A percentile compares a stretch with the other conserved stretches of the same genome.
Evolutionary conservation across 2,113 vertebrate species (phyloP).

Genomic region (Tupaia tana): DNA sequence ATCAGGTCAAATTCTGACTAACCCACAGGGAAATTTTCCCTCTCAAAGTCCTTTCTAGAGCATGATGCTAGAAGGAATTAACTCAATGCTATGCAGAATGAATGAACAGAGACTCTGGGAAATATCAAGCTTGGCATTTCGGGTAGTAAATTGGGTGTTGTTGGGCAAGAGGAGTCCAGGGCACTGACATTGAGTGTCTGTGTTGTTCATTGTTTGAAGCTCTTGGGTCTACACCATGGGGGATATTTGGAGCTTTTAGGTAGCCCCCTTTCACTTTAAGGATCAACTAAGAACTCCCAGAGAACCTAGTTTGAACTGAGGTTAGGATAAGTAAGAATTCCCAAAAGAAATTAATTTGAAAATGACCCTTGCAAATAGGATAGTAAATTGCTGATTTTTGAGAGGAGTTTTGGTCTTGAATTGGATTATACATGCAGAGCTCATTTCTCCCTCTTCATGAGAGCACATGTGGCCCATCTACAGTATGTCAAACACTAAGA

Average conservation of each 20-base stretch:
- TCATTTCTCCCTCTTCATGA: background rate
- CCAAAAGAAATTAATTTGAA: background rate
- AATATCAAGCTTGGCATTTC: background rate
- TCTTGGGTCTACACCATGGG: background rate
- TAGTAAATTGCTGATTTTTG: background rate
- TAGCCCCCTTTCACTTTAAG: background rate
- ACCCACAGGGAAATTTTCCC: background rate
- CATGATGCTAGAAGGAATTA: background rate
- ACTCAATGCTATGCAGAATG: background rate
- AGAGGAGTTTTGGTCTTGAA: background rate
- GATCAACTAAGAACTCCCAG: background rate
- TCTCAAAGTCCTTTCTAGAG: background rate
- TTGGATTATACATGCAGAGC: background rate
- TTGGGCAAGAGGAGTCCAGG: background rate
- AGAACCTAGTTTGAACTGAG: background rate
- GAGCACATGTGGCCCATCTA: background rate
- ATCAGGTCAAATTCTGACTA: background rate
- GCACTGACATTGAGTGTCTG: rapidly evolving
- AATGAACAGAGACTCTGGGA: background rate
- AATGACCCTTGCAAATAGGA: background rate
- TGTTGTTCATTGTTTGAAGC: background rate
- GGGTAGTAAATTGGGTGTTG: background rate
- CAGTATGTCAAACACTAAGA: background rate
- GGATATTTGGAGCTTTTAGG: background rate
- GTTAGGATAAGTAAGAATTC: background rate